Evolutionary conservation across 2,797 vertebrate species (phyloP).

Genomic region (Myotis planiceps): DNA sequence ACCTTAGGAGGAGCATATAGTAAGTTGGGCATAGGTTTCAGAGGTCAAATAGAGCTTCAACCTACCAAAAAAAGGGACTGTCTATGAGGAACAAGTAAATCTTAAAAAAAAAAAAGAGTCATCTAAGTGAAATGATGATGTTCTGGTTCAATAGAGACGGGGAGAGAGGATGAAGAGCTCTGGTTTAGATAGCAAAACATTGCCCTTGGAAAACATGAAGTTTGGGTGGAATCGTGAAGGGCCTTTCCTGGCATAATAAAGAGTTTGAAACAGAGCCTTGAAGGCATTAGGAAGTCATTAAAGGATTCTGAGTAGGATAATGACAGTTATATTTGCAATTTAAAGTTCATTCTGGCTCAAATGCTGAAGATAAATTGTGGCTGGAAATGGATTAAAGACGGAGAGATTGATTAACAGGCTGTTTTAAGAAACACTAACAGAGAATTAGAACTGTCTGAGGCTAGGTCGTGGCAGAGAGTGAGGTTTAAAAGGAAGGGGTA

Average conservation of each 20-base stretch:
- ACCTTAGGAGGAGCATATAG: rapidly evolving
- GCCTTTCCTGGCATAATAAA: background rate
- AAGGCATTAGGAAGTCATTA: constrained; percentile 3
- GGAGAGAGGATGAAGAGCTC: background rate
- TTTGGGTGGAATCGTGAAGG: background rate
- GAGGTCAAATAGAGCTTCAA: background rate
- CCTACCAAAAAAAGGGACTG: background rate
- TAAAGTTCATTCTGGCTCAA: background rate
- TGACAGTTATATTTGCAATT: background rate
- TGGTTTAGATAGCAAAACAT: background rate
- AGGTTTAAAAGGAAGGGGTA: background rate
- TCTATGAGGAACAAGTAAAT: background rate
- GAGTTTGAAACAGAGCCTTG: background rate
- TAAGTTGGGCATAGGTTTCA: background rate
- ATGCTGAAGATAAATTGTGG: background rate
- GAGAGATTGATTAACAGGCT: background rate
- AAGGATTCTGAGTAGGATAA: background rate
- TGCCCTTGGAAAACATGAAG: background rate
- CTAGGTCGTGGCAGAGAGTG: background rate
- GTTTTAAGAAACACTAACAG: background rate
- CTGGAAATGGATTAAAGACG: background rate
- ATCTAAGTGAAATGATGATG: background rate
- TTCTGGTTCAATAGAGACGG: background rate
- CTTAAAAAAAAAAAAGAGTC: background rate
- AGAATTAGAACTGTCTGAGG: background rate